These are phyloP conservation scores for Dicerorhinus sumatrensis DNA, from an alignment of 2,113 vertebrate genomes.

Conservation along the genomic window DNA sequence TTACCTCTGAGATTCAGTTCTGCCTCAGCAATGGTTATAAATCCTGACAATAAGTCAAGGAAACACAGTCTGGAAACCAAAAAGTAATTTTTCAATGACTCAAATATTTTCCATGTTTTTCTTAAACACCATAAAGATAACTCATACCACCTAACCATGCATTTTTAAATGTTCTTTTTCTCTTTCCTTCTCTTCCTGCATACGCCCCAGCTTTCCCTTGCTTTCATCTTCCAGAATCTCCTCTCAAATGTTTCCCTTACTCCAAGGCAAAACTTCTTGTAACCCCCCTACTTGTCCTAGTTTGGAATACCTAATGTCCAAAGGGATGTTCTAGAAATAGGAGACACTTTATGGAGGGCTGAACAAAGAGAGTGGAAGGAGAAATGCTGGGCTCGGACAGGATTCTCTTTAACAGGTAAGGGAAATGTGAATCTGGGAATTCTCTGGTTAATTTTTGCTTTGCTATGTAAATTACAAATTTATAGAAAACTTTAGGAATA, in stretches of 20 bases:
- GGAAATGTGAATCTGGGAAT: not conserved
- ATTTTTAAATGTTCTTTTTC: not conserved
- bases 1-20: not conserved
- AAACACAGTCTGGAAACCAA: not conserved
- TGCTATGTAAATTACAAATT: not conserved
- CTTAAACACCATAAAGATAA: not conserved
- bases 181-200: not conserved
- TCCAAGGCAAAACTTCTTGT: not conserved
- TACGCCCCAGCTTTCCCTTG: not conserved
- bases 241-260: not conserved
- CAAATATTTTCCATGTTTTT: not conserved
- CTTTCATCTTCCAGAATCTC: not conserved
- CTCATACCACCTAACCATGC: not conserved
- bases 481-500: not conserved
- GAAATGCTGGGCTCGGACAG: not conserved
- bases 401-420: not conserved
- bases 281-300: not conserved
- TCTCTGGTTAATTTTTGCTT: not conserved
- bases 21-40: not conserved
- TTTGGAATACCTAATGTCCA: not conserved
- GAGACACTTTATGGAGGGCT: not conserved
- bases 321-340: not conserved
- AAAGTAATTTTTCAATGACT: not conserved
- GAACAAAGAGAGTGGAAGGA: not conserved
- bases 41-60: not conserved